A percentile compares a stretch with the other conserved stretches of the same genome.
Conservation (phyloP, 1,140 invertebrate genomes). For the Cylas formicarius region DNA sequence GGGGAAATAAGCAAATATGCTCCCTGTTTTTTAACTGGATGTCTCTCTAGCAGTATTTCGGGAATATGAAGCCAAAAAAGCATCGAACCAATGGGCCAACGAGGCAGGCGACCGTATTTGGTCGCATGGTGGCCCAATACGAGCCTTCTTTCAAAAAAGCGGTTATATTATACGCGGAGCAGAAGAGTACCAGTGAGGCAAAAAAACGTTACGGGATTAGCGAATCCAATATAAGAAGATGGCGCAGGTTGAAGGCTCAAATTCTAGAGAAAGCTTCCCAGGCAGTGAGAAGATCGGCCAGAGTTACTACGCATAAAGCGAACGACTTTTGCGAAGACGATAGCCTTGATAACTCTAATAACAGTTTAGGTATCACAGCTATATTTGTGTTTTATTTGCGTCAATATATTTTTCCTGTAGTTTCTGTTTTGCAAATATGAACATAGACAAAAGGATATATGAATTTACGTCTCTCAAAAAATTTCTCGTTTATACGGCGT, state of each 20-base stretch:
- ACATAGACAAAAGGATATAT: no score
- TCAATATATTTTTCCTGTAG: no score
- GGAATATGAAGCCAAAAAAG: no score
- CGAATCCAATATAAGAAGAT: conserved; percentile 32
- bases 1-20: no score
- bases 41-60: no score
- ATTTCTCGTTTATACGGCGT: no score
- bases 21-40: no score
- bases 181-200: conserved; percentile 28
- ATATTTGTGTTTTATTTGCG: not conserved
- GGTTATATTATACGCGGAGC: conserved; percentile 32
- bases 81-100: no score
- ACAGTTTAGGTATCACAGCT: conserved; percentile 4
- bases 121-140: no score
- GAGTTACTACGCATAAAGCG: not conserved
- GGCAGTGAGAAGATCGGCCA: conserved; percentile 10
- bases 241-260: conserved; percentile 26
- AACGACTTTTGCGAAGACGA: conserved; percentile 2
- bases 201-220: conserved; percentile 28
- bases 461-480: no score
- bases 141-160: conserved; percentile 31
- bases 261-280: conserved; percentile 20
- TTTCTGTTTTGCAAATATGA: no score
- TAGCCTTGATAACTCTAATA: not conserved
- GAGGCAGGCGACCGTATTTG: no score